Base-by-base conservation (phyloP, 2,797 vertebrate species). In the Poecilia wingei region DNA sequence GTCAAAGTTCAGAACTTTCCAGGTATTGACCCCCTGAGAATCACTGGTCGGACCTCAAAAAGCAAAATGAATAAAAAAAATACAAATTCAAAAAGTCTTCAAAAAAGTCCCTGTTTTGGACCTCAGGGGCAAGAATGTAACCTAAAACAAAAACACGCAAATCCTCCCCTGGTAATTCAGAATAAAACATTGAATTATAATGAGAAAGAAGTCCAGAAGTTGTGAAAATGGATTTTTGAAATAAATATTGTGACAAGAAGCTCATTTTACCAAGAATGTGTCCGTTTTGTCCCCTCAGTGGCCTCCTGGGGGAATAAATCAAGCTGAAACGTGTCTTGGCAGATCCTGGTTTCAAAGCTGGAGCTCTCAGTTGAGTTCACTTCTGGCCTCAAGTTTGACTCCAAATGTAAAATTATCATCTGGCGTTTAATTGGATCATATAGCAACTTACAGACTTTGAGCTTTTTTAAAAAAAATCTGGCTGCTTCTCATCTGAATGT, bases 261-360 rank as follows among this genome's bases (percentile, higher is more conserved):
- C 51, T 72, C 0, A 22, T 87, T 84, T 89, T 88, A 80, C 84
- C 80, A 78, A 81, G 72, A 75, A 72, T 83, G 69, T 74, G 61
- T 80, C 79, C 39, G 33, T 72, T 80, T 46, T 51, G 77, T 78
- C 72, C 86, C 71, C 74, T 83, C 75, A 70, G 66, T 69, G 76
- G 73, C 47, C 80, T 71, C 76, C 79, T 79, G 79, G 68, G 64
- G 92, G 83, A 94, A 93, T 94, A 92, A 94, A 91, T 87, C 82
- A 93, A 85, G 90, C 86, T 77, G 84, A 87, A 80, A 77, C 22
- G 31, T 81, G 81, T 69, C 79, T 82, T 75, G 72, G 87, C 88
- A 81, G 84, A 81, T 77, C 78, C 61, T 73, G 80, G 82, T 76
- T 76, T 78, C 43, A 45, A 12, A 68, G 59, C 25, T 51, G 70